Evolutionary conservation across 2,888 invertebrate genomes (phyloP).

Genomic region (Morpho achilles): DNA sequence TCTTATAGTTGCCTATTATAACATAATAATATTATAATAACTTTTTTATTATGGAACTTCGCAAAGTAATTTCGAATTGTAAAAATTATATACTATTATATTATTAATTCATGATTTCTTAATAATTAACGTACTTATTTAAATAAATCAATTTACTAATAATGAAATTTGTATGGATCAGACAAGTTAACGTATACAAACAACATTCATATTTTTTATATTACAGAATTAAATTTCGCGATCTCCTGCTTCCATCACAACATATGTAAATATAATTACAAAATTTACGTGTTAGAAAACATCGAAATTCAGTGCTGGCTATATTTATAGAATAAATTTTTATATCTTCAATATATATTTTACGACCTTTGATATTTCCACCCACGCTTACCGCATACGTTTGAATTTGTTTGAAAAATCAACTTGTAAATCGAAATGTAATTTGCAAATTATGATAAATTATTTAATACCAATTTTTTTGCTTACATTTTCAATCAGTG

Average conservation of each 20-base stretch:
- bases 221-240: slow-evolving; percentile 34
- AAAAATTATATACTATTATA: too few species aligned
- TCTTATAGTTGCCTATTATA: too few species aligned
- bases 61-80: too few species aligned
- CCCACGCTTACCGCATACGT: slow-evolving; percentile 16
- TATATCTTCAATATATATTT: slow-evolving; percentile 36
- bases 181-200: slow-evolving; percentile 8
- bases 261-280: slow-evolving; percentile 68
- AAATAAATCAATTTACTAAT: too few species aligned
- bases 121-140: too few species aligned
- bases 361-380: slow-evolving; percentile 22
- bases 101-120: too few species aligned
- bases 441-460: too few species aligned
- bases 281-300: slow-evolving; percentile 68
- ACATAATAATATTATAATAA: too few species aligned
- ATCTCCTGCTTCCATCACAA: slow-evolving; percentile 41
- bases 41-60: too few species aligned
- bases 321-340: slow-evolving; percentile 50
- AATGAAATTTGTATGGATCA: not conserved
- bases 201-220: slow-evolving; percentile 30
- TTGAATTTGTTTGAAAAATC: not conserved
- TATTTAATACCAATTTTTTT: too few species aligned
- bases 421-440: too few species aligned
- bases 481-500: too few species aligned
- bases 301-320: slow-evolving; percentile 75